phyloP scores from a whole-genome alignment of 1,140 invertebrate species.

The Pachypeltis micranthus region DNA sequence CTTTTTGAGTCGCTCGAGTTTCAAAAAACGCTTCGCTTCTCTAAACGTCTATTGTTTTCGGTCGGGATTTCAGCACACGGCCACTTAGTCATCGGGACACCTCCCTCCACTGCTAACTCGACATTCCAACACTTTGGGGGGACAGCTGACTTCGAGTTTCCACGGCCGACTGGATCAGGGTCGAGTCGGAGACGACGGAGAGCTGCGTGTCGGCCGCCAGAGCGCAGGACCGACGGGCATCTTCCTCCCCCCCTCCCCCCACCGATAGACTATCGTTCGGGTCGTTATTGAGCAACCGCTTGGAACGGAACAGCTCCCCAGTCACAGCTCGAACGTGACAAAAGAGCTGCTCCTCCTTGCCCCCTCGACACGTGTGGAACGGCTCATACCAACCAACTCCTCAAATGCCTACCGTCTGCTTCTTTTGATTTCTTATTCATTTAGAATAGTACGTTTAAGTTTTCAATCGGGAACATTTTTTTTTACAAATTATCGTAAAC shows the following conservation, averaged over 20 bases:
- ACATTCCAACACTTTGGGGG: conserved; percentile 9
- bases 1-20: neutral
- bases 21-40: neutral
- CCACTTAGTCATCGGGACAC: conserved; percentile 5
- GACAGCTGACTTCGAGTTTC: neutral
- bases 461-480: neutral
- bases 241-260: neutral
- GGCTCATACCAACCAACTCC: neutral
- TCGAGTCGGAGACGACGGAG: neutral
- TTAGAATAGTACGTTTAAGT: neutral
- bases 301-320: neutral
- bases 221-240: neutral
- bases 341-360: too few relatives aligned
- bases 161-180: neutral
- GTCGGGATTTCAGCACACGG: neutral
- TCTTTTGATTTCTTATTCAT: neutral
- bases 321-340: too few relatives aligned
- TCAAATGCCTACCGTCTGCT: neutral
- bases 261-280: neutral
- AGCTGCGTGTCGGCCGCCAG: neutral
- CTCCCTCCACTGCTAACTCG: conserved; percentile 18
- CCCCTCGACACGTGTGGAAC: neutral
- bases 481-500: too few relatives aligned
- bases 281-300: neutral
- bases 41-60: conserved; percentile 11